phyloP scores from a whole-genome alignment of 2,888 invertebrate species.

The Chloroclysta siterata region DNA sequence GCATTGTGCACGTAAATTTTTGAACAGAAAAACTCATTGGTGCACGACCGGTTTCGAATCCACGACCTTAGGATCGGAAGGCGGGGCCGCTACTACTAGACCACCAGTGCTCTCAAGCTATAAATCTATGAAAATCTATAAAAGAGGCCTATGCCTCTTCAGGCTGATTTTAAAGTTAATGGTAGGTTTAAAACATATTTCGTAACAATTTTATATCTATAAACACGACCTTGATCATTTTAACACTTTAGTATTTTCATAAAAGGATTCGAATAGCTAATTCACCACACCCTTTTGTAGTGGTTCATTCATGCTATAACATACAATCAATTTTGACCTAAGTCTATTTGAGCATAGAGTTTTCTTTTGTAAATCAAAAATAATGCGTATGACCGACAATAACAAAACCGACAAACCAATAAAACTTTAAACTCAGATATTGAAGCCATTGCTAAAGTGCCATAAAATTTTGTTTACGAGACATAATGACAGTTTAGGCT shows the following conservation, averaged over 20 bases:
- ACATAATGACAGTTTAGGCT: slow-evolving; percentile 15
- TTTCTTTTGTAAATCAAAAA: not conserved
- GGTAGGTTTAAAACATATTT: not conserved
- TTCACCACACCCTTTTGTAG: slow-evolving; percentile 14
- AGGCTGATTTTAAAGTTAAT: not conserved
- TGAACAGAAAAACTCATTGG: too few species aligned
- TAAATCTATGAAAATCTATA: too few species aligned
- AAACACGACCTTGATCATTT: slow-evolving; percentile 1
- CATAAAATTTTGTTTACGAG: slow-evolving; percentile 15
- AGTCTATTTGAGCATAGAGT: not conserved
- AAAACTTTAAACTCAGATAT: slow-evolving; percentile 6
- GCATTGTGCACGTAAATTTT: too few species aligned
- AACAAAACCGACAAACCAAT: slow-evolving; percentile 6
- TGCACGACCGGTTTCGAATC: too few species aligned
- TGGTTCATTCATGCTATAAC: slow-evolving; percentile 6
- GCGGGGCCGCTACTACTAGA: too few species aligned
- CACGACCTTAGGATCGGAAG: too few species aligned
- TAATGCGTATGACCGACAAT: not conserved
- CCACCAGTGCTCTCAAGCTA: too few species aligned
- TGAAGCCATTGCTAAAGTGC: slow-evolving; percentile 3
- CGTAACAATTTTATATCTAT: not conserved
- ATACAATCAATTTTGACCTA: not conserved
- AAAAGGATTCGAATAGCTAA: slow-evolving; percentile 9
- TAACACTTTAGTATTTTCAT: slow-evolving; percentile 1
- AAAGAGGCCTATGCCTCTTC: too few species aligned